Evolutionary conservation across 2,888 invertebrate species (phyloP), one percentile per base, ranked within the genome.

Genomic region (Oxystoma pomonae): DNA sequence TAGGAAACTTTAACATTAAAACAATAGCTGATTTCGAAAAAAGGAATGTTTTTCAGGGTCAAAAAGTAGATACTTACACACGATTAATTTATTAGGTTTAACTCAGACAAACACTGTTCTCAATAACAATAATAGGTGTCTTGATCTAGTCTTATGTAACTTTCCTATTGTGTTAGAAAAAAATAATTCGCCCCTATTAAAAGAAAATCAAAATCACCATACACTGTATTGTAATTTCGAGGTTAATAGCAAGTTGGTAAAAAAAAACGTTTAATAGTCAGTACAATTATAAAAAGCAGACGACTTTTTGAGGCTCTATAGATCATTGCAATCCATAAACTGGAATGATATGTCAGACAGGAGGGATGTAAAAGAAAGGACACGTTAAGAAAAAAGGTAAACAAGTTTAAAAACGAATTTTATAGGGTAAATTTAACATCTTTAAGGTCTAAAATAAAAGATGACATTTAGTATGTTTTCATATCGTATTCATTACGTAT

Each of bases 211-310:
- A 7, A 35, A 35, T 35, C 35, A 35, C 35, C 35, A 3, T 35
- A 35, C 35, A 35, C 35, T 35, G 12, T 35, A 35, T 35, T 35
- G 35, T 12, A 35, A 35, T 7, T 12, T 35, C 3, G 35, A 35
- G 12, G 35, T 35, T 35, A 7, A 35, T 35, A 49, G 58, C 20
- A 19, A 18, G 19, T 56, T 56, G 16, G 16, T 5, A 19, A 20
- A 56, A 56, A 56, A 56, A 56, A 19, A 20, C 51, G 20, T 57
- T 49, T 57, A 61, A 61, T 49, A 61, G 5, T 35, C 35, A 35
- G 35, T 35, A 35, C 35, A 35, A 35, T 35, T 35, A 35, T 35
- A 35, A 35, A 35, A 35, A 35, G 35, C 12, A 49, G 50, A 16
- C n/a, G 16, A 22, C 18, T 60, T 35, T 17, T 35, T 21, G 9